Percentiles rank a stretch among this genome's conserved stretches.
phyloP scores from a whole-genome alignment of 2,113 vertebrate species.

The Lucifuga dentata region DNA sequence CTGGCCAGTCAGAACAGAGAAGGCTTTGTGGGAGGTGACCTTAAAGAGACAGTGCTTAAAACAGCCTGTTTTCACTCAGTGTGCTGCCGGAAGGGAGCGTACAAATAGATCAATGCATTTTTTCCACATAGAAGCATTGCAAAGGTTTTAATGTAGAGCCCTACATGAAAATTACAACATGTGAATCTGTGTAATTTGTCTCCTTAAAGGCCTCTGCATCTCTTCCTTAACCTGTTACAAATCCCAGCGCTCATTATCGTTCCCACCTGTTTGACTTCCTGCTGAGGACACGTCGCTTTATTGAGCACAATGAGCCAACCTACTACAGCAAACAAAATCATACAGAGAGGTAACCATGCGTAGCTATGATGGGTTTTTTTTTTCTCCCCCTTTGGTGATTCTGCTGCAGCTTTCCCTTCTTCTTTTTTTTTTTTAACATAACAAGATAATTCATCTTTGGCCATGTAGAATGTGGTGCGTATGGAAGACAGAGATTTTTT shows the following conservation, averaged over 20 bases:
- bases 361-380: constrained; percentile 3
- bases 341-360: not conserved
- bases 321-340: constrained; percentile 1
- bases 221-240: not conserved
- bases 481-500: constrained; percentile 7
- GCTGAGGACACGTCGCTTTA: constrained; percentile 16
- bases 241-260: constrained; percentile 9
- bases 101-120: too few species aligned
- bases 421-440: constrained; percentile 38
- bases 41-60: too few species aligned
- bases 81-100: too few species aligned
- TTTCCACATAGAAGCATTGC: too few species aligned
- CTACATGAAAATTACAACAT: too few species aligned
- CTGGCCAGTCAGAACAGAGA: too few species aligned
- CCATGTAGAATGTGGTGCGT: constrained; percentile 7
- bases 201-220: too few species aligned
- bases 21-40: too few species aligned
- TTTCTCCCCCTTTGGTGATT: not conserved
- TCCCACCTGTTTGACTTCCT: constrained; percentile 10
- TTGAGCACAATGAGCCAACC: not conserved
- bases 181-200: too few species aligned
- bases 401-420: not conserved
- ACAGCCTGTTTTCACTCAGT: too few species aligned
- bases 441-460: constrained; percentile 29
- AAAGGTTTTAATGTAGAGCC: too few species aligned